A percentile compares a stretch with the other conserved stretches of the same genome.
Evolutionary conservation across 2,888 invertebrate species (phyloP).

Genomic region (Diarsia rubi): DNA sequence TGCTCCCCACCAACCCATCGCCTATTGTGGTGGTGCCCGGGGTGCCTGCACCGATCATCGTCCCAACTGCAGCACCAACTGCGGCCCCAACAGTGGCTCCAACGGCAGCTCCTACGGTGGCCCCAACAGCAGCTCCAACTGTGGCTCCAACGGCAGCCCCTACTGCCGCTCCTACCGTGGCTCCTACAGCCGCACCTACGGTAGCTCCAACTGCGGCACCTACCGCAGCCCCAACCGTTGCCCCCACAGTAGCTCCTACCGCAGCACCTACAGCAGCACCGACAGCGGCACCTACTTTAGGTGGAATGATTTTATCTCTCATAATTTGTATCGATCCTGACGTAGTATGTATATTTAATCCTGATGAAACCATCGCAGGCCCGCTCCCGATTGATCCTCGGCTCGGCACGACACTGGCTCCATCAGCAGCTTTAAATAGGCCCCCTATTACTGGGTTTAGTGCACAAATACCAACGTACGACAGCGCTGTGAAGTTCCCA

Average conservation of each 20-base stretch:
- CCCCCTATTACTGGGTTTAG: slow-evolving; percentile 81
- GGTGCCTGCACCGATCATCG: slow-evolving; percentile 83
- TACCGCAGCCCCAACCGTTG: slow-evolving; percentile 44
- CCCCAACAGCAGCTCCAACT: slow-evolving; percentile 58
- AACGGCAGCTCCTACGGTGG: slow-evolving; percentile 39
- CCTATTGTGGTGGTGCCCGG: slow-evolving; percentile 81
- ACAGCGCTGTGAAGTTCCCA: slow-evolving; percentile 84
- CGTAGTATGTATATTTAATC: slow-evolving; percentile 86
- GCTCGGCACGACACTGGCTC: slow-evolving; percentile 83
- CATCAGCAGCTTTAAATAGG: slow-evolving; percentile 77
- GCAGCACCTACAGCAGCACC: slow-evolving; percentile 55
- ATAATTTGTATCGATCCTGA: slow-evolving; percentile 85
- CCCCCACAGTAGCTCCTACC: slow-evolving; percentile 52
- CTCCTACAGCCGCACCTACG: slow-evolving; percentile 55
- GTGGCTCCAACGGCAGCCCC: slow-evolving; percentile 60
- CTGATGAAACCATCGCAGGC: slow-evolving; percentile 84
- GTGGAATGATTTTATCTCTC: slow-evolving; percentile 82
- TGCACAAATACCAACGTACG: slow-evolving; percentile 78
- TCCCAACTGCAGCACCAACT: slow-evolving; percentile 79
- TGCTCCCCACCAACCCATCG: slow-evolving; percentile 80
- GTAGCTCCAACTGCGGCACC: slow-evolving; percentile 50
- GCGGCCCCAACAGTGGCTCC: slow-evolving; percentile 64
- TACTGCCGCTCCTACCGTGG: slow-evolving; percentile 43
- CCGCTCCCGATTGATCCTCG: slow-evolving; percentile 87
- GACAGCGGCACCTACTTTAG: slow-evolving; percentile 69